phyloP scores from a whole-genome alignment of 1,140 invertebrate genomes.

The Metopolophium dirhodum region DNA sequence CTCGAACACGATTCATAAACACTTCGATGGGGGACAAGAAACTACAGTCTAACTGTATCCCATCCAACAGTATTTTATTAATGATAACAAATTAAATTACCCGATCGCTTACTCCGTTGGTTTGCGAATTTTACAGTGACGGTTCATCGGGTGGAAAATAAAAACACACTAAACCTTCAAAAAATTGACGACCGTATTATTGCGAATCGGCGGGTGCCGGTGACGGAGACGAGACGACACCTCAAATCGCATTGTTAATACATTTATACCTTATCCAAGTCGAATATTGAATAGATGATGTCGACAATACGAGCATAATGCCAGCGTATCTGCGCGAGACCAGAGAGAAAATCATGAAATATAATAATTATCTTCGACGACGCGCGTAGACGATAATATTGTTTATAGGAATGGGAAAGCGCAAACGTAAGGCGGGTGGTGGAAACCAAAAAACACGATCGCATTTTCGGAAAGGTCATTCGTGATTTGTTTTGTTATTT shows the following conservation, averaged over 20 bases:
- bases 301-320: neutral
- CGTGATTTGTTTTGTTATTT: constrained; percentile 11
- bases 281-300: neutral
- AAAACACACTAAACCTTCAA: neutral
- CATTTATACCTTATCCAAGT: neutral
- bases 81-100: too few species aligned
- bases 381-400: neutral
- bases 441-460: neutral
- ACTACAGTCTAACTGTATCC: too few species aligned
- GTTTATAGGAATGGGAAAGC: neutral
- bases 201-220: neutral
- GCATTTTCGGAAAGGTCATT: constrained; percentile 20
- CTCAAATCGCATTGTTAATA: neutral
- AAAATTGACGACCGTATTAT: neutral
- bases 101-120: too few species aligned
- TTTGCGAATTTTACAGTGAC: too few species aligned
- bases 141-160: too few species aligned
- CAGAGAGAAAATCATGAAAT: neutral
- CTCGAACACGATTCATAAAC: too few species aligned
- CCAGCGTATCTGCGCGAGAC: neutral
- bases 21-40: too few species aligned
- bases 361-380: neutral
- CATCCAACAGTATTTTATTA: too few species aligned
- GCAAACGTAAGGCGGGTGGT: too few species aligned
- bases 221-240: neutral